Conservation (phyloP, 2,797 vertebrate genomes). For the Manis pentadactyla region DNA sequence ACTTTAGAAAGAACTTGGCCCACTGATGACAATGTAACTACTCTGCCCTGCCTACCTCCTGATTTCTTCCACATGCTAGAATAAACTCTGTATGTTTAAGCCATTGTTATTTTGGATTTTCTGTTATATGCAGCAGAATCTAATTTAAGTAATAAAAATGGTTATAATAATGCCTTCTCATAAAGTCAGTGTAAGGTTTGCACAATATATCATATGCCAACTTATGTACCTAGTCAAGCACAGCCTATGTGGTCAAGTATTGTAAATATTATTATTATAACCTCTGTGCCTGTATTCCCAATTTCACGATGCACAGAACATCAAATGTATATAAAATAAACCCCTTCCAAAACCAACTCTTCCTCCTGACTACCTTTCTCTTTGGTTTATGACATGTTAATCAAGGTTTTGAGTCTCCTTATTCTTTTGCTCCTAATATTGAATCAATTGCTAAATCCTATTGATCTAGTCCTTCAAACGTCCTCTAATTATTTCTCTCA, state of each 20-base stretch:
- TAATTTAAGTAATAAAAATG: slow-evolving; percentile 30
- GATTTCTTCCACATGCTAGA: not conserved
- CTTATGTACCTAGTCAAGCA: not conserved
- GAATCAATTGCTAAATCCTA: not conserved
- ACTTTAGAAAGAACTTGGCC: not conserved
- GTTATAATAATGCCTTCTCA: not conserved
- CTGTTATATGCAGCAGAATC: not conserved
- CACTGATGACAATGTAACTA: not conserved
- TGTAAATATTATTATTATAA: not conserved
- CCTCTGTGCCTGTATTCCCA: not conserved
- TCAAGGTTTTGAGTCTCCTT: not conserved
- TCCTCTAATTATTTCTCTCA: not conserved
- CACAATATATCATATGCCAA: not conserved
- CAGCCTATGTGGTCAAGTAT: not conserved
- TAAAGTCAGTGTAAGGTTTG: slow-evolving; percentile 19
- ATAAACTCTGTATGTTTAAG: not conserved
- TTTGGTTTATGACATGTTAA: not conserved
- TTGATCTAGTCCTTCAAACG: not conserved
- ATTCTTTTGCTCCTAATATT: not conserved
- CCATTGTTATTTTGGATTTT: not conserved
- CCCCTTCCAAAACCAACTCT: not conserved
- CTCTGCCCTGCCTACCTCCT: not conserved
- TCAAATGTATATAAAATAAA: not conserved
- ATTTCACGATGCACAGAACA: not conserved
- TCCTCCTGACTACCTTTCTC: not conserved